Evolutionary conservation across 1,140 invertebrate genomes (phyloP).

Genomic region (Papilio xuthus): DNA sequence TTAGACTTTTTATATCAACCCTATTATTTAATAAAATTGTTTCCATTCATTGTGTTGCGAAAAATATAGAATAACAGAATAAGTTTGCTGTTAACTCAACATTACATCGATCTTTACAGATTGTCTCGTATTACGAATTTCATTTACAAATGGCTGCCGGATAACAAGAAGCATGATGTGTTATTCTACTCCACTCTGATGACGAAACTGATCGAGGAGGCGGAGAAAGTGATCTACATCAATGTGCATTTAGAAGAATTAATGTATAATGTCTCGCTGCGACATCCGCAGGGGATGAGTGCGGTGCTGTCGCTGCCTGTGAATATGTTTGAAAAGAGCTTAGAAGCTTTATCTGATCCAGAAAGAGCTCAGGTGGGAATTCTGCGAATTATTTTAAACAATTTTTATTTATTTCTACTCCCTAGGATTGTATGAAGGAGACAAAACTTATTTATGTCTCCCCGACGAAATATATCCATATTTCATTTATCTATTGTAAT

Average conservation of each 20-base stretch:
- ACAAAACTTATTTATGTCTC: not conserved
- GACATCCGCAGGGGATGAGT: conserved; percentile 66
- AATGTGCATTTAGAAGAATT: conserved; percentile 73
- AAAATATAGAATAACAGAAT: too few relatives aligned
- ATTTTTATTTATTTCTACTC: too few relatives aligned
- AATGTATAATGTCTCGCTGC: conserved; percentile 63
- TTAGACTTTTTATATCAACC: too few relatives aligned
- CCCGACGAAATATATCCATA: too few relatives aligned
- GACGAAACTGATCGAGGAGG: conserved; percentile 66
- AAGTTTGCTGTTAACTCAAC: too few relatives aligned
- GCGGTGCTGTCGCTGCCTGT: conserved; percentile 58
- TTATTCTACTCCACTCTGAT: conserved; percentile 73
- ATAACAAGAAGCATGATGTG: conserved; percentile 56
- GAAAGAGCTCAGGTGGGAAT: conserved; percentile 76
- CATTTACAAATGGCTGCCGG: conserved; percentile 60
- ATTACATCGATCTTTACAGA: conserved; percentile 55
- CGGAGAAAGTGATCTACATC: conserved; percentile 59
- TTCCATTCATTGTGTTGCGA: too few relatives aligned
- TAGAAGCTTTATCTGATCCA: conserved; percentile 73
- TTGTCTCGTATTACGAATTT: conserved; percentile 65
- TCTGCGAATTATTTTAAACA: too few relatives aligned
- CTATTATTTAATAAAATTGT: too few relatives aligned
- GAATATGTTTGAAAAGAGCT: conserved; percentile 61
- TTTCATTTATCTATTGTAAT: too few relatives aligned
- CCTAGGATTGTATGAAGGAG: too few relatives aligned